Evolutionary conservation across 2,113 vertebrate species (phyloP).

Genomic region (Sander vitreus): DNA sequence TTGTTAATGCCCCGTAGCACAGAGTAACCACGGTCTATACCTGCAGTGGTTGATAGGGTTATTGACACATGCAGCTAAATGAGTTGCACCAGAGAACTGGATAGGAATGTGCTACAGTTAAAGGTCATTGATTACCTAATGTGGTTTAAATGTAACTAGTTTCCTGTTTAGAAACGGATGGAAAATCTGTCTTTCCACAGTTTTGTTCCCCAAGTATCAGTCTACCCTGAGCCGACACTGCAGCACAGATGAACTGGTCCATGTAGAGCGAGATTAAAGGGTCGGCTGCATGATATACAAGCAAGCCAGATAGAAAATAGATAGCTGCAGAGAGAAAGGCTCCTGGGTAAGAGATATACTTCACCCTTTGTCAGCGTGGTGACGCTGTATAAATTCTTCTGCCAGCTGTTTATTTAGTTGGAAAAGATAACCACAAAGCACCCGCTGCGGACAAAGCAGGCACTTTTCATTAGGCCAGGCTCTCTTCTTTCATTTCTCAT

Average conservation of each 20-base stretch:
- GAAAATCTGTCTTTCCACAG: neutral
- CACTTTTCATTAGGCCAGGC: conserved; percentile 61
- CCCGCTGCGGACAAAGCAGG: conserved; percentile 33
- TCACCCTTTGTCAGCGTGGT: conserved; percentile 32
- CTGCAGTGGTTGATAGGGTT: neutral
- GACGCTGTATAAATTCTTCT: conserved; percentile 31
- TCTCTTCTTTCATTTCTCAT: conserved; percentile 66
- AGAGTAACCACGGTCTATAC: neutral
- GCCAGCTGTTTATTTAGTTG: conserved; percentile 48
- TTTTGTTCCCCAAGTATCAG: conserved; percentile 7
- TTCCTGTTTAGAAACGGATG: neutral
- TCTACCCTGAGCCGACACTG: conserved; percentile 24
- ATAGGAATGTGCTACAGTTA: neutral
- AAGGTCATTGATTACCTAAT: conserved; percentile 46
- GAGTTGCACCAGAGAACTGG: neutral
- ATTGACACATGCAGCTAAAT: conserved; percentile 8
- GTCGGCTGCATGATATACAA: conserved; percentile 14
- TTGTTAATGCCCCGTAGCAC: neutral
- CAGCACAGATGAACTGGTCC: conserved; percentile 34
- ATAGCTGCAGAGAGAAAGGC: conserved; percentile 12
- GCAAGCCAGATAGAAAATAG: conserved; percentile 22
- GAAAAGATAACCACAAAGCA: conserved; percentile 27
- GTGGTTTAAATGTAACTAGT: conserved; percentile 27
- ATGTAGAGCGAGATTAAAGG: conserved; percentile 27
- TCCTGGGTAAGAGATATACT: conserved; percentile 14